Conservation (phyloP, 2,113 vertebrate species). For the Atractosteus spatula region DNA sequence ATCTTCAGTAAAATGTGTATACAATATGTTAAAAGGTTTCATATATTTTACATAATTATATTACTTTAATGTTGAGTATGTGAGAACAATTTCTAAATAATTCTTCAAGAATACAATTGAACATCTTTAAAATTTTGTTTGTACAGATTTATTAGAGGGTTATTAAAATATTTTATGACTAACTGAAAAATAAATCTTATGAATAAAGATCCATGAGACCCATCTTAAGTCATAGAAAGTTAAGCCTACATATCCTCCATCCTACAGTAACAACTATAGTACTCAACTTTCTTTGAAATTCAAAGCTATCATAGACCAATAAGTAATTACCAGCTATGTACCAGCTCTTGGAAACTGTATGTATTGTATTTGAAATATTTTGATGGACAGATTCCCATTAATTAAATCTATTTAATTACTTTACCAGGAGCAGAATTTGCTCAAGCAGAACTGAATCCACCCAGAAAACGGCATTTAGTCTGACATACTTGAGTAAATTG, state of each 20-base stretch:
- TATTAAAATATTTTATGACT: too few relatives aligned
- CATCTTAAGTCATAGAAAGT: not conserved
- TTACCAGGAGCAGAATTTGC: constrained; percentile 41
- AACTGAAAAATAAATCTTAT: not conserved
- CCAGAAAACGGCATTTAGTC: constrained; percentile 23
- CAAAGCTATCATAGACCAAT: constrained; percentile 46
- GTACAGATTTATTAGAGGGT: too few relatives aligned
- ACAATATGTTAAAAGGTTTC: too few relatives aligned
- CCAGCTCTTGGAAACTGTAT: constrained; percentile 46
- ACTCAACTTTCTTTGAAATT: constrained; percentile 35
- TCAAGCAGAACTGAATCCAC: constrained; percentile 48
- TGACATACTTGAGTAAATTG: not conserved
- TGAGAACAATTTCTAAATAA: too few relatives aligned
- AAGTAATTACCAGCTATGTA: constrained; percentile 54
- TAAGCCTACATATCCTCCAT: not conserved
- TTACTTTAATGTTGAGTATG: too few relatives aligned
- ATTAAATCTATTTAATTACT: constrained; percentile 45
- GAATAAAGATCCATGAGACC: not conserved
- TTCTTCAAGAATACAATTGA: too few relatives aligned
- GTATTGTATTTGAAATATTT: constrained; percentile 46
- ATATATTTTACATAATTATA: too few relatives aligned
- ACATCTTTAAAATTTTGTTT: too few relatives aligned
- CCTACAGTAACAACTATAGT: not conserved
- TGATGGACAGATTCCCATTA: constrained; percentile 58
- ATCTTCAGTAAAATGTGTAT: too few relatives aligned